Conservation (phyloP, 1,140 invertebrate species). For the Ericerus pela region DNA sequence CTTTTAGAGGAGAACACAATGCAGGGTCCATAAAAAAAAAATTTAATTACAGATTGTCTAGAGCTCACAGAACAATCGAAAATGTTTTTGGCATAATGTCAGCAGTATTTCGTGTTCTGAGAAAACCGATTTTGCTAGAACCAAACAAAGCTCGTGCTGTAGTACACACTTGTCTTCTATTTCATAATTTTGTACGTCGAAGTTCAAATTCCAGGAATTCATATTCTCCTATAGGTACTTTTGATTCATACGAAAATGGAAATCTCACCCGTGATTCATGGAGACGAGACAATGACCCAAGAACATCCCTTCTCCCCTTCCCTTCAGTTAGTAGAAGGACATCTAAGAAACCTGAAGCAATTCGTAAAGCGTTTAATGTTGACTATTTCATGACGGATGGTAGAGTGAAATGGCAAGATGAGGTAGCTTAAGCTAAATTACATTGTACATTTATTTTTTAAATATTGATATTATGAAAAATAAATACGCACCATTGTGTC, state of each 20-base stretch:
- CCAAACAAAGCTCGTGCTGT: background rate
- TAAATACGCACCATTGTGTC: background rate
- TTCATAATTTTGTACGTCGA: constrained; percentile 1
- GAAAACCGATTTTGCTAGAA: constrained; percentile 22
- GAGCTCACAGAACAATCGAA: constrained; percentile 29
- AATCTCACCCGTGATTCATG: background rate
- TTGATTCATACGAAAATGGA: constrained; percentile 13
- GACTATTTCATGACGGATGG: background rate
- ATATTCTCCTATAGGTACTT: constrained; percentile 1
- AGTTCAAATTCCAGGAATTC: background rate
- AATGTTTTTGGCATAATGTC: constrained; percentile 34
- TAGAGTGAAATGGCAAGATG: background rate
- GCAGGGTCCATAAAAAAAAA: constrained; percentile 22
- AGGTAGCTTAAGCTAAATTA: no score
- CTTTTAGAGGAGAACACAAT: constrained; percentile 17
- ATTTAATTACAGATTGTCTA: constrained; percentile 29
- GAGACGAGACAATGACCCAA: background rate
- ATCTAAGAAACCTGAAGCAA: background rate
- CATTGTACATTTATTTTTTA: no score
- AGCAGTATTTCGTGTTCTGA: constrained; percentile 31
- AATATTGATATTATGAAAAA: no score
- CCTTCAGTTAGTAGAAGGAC: background rate
- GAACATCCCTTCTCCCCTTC: background rate
- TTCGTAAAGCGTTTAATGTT: background rate
- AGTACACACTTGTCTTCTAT: background rate